Conservation (phyloP, 2,113 vertebrate genomes). For the Corvus cornix region DNA sequence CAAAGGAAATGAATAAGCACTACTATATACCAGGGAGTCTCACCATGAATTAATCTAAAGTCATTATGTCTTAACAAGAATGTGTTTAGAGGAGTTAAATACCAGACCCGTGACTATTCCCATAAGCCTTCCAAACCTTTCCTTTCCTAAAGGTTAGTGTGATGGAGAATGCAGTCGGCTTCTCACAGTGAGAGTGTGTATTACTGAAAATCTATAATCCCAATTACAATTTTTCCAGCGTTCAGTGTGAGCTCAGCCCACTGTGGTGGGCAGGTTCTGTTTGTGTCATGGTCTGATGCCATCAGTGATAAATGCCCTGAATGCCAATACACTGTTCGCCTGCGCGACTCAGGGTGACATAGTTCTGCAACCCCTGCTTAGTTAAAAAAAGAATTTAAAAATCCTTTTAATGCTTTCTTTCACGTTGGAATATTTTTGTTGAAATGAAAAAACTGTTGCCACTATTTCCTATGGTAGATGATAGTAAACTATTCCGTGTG, state of each 20-base stretch:
- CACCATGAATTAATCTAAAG: not conserved
- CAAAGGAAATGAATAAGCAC: not conserved
- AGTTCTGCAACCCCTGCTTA: not conserved
- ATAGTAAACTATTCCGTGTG: not conserved
- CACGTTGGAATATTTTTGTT: not conserved
- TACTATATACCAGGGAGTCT: not conserved
- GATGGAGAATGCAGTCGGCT: not conserved
- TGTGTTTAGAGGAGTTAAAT: slow-evolving; percentile 3
- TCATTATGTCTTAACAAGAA: not conserved
- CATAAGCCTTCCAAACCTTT: not conserved
- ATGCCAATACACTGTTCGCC: not conserved
- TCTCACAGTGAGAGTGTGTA: not conserved
- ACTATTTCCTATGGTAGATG: not conserved
- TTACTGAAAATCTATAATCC: slow-evolving; percentile 9
- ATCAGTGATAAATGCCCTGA: not conserved
- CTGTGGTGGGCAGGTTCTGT: not conserved
- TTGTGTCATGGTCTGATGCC: not conserved
- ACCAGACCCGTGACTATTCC: not conserved
- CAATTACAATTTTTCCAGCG: not conserved
- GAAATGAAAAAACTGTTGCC: not conserved
- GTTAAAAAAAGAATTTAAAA: not conserved
- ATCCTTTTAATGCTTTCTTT: not conserved
- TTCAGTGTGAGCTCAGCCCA: not conserved
- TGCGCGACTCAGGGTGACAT: rapidly evolving
- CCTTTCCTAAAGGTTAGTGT: slow-evolving; percentile 26